Evolutionary conservation across 2,797 vertebrate genomes (phyloP).

Genomic region (Paguma larvata): DNA sequence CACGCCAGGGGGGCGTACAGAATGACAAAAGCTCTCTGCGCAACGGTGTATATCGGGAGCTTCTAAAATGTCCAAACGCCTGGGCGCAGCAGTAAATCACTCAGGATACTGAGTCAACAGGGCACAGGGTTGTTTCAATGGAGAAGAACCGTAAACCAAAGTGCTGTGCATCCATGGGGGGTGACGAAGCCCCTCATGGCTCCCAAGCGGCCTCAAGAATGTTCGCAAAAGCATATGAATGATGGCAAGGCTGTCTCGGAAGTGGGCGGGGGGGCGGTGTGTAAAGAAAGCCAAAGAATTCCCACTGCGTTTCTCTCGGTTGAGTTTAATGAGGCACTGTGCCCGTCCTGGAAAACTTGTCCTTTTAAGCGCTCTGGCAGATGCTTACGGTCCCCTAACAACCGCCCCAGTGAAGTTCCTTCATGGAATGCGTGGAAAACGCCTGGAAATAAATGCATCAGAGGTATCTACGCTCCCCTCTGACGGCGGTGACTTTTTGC

Average conservation of each 20-base stretch:
- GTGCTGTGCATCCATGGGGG: background rate
- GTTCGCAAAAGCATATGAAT: background rate
- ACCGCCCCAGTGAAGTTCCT: background rate
- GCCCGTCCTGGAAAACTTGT: background rate
- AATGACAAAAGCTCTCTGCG: background rate
- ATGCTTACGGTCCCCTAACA: background rate
- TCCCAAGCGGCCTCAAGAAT: background rate
- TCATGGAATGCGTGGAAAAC: background rate
- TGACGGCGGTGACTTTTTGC: background rate
- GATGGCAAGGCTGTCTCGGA: background rate
- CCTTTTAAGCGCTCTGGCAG: background rate
- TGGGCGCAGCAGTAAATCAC: background rate
- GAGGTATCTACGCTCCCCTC: background rate
- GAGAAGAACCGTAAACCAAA: background rate
- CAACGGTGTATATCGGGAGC: background rate
- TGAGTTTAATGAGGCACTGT: background rate
- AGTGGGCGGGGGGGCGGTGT: fast-evolving
- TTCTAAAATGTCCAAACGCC: background rate
- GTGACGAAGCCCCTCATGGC: fast-evolving
- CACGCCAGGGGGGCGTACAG: background rate
- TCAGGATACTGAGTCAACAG: background rate
- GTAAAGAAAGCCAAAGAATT: background rate
- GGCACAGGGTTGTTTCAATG: background rate
- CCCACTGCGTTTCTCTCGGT: background rate
- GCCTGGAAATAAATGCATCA: background rate